Evolutionary conservation across 2,888 invertebrate species (phyloP).

Genomic region (Morpho deidamia): DNA sequence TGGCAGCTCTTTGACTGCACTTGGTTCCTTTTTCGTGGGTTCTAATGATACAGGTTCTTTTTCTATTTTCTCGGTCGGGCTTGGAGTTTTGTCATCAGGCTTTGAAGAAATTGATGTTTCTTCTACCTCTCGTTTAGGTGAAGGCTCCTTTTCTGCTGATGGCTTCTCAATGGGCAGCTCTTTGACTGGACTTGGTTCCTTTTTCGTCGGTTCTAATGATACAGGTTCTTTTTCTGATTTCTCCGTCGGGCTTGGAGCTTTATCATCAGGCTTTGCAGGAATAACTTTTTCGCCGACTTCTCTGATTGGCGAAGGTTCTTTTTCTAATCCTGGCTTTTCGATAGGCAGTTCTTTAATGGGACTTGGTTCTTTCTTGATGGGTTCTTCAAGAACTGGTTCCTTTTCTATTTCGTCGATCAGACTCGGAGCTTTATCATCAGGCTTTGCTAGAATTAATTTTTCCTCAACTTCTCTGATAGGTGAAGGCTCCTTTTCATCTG

Average conservation of each 20-base stretch:
- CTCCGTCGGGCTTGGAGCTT: slow-evolving; percentile 2
- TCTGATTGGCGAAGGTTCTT: neutral
- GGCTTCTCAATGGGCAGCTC: slow-evolving; percentile 7
- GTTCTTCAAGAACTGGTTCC: neutral
- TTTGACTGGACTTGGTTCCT: slow-evolving; percentile 8
- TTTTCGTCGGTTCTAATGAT: slow-evolving; percentile 6
- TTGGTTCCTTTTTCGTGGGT: slow-evolving; percentile 12
- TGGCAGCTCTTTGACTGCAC: neutral
- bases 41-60: neutral
- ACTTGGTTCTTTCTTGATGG: slow-evolving; percentile 13
- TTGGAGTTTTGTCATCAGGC: slow-evolving; percentile 6
- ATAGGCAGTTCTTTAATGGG: neutral
- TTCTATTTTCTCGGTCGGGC: neutral
- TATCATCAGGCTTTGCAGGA: neutral
- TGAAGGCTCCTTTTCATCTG: neutral
- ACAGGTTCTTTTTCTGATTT: neutral
- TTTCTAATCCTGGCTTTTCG: neutral
- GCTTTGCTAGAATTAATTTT: neutral
- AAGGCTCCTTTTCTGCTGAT: neutral
- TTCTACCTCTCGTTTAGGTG: neutral
- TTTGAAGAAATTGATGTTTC: no score
- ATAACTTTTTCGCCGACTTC: neutral
- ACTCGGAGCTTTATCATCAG: neutral
- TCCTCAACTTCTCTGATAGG: neutral
- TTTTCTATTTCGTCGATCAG: neutral